Evolutionary conservation across 2,113 vertebrate species (phyloP).

Genomic region (Entosphenus tridentatus): DNA sequence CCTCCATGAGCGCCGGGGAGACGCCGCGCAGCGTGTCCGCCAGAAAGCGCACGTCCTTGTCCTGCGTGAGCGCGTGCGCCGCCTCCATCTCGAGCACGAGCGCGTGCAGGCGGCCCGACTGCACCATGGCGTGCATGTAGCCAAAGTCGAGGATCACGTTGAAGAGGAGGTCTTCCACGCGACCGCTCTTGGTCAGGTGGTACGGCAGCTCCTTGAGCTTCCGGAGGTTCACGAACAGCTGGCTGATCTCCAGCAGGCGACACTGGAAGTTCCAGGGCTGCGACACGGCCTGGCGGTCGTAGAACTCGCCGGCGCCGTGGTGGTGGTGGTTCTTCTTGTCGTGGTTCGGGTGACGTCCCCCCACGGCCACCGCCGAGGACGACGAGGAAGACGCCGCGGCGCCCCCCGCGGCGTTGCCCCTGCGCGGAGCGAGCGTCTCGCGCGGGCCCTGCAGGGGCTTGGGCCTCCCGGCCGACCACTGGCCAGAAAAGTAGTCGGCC

Average conservation of each 20-base stretch:
- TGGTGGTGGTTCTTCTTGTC: constrained; percentile 33
- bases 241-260: constrained; percentile 76
- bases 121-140: constrained; percentile 97
- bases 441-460: constrained; percentile 31
- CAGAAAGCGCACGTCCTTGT: constrained; percentile 89
- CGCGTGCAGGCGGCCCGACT: constrained; percentile 87
- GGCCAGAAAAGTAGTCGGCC: constrained; percentile 83
- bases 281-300: constrained; percentile 74
- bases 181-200: constrained; percentile 66
- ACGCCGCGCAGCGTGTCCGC: constrained; percentile 64
- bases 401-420: too few relatives aligned
- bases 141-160: constrained; percentile 98
- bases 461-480: constrained; percentile 77
- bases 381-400: not conserved
- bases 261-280: constrained; percentile 99
- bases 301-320: constrained; percentile 48
- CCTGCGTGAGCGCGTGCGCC: constrained; percentile 65
- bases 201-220: constrained; percentile 89
- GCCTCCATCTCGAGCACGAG: constrained; percentile 66
- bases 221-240: constrained; percentile 92
- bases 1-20: constrained; percentile 55
- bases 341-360: constrained; percentile 40
- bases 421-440: not conserved
- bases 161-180: constrained; percentile 68
- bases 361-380: constrained; percentile 19